Percentiles rank a stretch among this genome's conserved stretches.
Conservation (phyloP, 2,797 vertebrate species). For the Sebastolobus altivelis region DNA sequence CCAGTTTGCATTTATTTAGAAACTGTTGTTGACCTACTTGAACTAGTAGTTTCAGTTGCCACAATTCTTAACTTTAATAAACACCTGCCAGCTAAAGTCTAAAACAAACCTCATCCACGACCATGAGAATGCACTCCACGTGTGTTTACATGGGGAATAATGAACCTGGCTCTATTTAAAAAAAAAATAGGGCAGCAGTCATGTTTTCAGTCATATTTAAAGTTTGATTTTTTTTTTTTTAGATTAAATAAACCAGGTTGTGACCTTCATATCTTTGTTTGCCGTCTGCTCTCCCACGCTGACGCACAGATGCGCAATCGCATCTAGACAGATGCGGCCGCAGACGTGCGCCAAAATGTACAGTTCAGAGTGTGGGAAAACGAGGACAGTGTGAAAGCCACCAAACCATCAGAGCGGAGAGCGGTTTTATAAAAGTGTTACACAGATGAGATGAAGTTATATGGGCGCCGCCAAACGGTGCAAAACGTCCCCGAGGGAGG, state of each 20-base stretch:
- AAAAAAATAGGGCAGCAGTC: background rate
- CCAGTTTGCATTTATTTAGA: background rate
- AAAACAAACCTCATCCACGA: background rate
- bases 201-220: background rate
- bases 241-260: slow-evolving; percentile 6
- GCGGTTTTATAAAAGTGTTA: slow-evolving; percentile 61
- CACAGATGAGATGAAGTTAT: slow-evolving; percentile 52
- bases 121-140: background rate
- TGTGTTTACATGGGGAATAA: background rate
- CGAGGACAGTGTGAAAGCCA: slow-evolving; percentile 64
- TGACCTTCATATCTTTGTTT: slow-evolving; percentile 20
- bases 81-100: background rate
- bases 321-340: slow-evolving; percentile 40
- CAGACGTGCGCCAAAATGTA: slow-evolving; percentile 72
- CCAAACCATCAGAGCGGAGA: slow-evolving; percentile 51
- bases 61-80: background rate
- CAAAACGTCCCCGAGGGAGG: slow-evolving; percentile 67
- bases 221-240: background rate
- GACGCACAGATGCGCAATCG: background rate
- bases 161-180: background rate
- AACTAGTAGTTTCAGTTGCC: background rate
- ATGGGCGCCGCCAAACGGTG: slow-evolving; percentile 56
- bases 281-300: slow-evolving; percentile 17
- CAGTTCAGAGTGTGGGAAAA: slow-evolving; percentile 72
- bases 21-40: background rate